Conservation (phyloP, 2,797 vertebrate genomes). For the Gadopsis marmoratus region DNA sequence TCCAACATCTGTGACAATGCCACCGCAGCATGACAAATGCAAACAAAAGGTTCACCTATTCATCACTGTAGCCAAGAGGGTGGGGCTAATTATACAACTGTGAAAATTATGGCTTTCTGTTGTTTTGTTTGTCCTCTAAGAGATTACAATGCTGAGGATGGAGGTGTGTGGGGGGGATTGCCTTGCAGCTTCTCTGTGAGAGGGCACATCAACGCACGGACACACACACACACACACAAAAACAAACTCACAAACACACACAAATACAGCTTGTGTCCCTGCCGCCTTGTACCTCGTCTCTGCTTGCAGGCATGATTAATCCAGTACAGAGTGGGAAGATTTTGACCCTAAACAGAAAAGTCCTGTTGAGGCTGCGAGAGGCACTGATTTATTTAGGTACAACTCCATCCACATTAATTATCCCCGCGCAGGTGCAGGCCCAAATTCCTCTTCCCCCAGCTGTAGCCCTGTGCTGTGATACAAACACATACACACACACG, state of each 20-base stretch:
- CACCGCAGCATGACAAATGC: conserved; percentile 85
- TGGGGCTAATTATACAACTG: conserved; percentile 83
- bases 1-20: conserved; percentile 80
- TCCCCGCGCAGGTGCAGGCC: conserved; percentile 85
- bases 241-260: conserved; percentile 43
- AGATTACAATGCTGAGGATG: conserved; percentile 70
- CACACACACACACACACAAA: conserved; percentile 37
- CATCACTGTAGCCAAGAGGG: conserved; percentile 80
- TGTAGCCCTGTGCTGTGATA: conserved; percentile 58
- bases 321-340: conserved; percentile 82
- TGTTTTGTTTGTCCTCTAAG: conserved; percentile 83
- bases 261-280: conserved; percentile 60
- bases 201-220: conserved; percentile 25
- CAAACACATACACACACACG: conserved; percentile 43
- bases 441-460: conserved; percentile 83
- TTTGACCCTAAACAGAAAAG: conserved; percentile 90
- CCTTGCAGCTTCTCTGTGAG: conserved; percentile 56
- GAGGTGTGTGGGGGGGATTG: conserved; percentile 54
- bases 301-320: conserved; percentile 85
- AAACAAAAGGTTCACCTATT: conserved; percentile 88
- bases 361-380: conserved; percentile 87
- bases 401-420: conserved; percentile 87
- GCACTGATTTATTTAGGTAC: conserved; percentile 88
- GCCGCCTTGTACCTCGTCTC: conserved; percentile 60
- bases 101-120: conserved; percentile 79